A percentile compares a stretch with the other conserved stretches of the same genome.
Evolutionary conservation across 2,797 vertebrate genomes (phyloP).

Genomic region (Arctocebus calabarensis): DNA sequence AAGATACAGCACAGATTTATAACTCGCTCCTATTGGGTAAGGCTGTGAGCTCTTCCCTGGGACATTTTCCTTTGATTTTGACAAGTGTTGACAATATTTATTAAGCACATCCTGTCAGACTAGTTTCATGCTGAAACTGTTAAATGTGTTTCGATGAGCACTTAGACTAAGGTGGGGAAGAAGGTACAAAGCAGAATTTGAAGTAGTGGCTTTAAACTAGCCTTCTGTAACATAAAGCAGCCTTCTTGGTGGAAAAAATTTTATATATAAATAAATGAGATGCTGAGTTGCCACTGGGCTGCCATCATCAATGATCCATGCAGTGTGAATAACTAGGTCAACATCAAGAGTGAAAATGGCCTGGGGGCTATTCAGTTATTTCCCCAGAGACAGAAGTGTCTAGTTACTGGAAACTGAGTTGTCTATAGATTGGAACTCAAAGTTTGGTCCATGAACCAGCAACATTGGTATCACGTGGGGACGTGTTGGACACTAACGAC

Average conservation of each 20-base stretch:
- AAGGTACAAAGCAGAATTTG: neutral
- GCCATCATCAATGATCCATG: neutral
- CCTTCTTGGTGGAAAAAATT: neutral
- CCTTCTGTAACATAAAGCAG: neutral
- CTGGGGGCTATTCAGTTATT: neutral
- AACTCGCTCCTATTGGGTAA: neutral
- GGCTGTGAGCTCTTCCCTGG: constrained; percentile 21
- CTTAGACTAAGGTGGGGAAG: neutral
- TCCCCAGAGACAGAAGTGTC: neutral
- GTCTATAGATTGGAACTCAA: neutral
- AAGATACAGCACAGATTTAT: neutral
- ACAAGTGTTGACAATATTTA: constrained; percentile 66
- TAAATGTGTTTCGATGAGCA: constrained; percentile 39
- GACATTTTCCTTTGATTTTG: constrained; percentile 61
- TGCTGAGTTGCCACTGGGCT: neutral
- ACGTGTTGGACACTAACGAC: neutral
- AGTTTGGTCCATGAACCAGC: neutral
- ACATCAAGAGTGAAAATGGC: neutral
- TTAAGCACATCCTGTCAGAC: constrained; percentile 38
- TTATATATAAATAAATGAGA: neutral
- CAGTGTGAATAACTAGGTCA: neutral
- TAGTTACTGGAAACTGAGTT: neutral
- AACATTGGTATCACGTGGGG: accelerated
- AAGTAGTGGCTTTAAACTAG: neutral
- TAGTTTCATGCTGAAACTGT: neutral